phyloP scores from a whole-genome alignment of 2,113 vertebrate genomes.

The Urocynchramus pylzowi region DNA sequence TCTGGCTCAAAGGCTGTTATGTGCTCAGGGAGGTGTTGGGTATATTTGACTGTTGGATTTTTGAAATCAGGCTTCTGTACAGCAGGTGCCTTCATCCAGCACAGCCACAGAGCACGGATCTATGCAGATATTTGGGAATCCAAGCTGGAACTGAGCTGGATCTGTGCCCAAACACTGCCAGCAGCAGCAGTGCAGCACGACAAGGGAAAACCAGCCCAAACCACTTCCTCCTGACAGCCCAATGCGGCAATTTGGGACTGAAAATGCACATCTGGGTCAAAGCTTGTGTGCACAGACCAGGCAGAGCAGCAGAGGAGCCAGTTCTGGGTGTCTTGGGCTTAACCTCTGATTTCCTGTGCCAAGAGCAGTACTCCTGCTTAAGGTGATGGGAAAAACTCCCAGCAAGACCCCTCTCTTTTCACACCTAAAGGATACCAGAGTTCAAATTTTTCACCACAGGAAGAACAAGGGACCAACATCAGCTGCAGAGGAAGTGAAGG shows the following conservation, averaged over 20 bases:
- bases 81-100: not conserved
- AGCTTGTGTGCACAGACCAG: not conserved
- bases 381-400: not conserved
- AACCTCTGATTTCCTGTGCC: not conserved
- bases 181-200: not conserved
- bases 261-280: not conserved
- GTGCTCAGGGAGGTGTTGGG: not conserved
- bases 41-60: not conserved
- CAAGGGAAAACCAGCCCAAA: not conserved
- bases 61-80: not conserved
- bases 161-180: not conserved
- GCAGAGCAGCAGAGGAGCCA: not conserved
- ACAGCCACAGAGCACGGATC: not conserved
- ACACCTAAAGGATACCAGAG: not conserved
- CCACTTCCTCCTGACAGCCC: not conserved
- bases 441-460: not conserved
- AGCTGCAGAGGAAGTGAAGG: not conserved
- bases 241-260: not conserved
- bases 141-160: not conserved
- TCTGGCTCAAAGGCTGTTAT: not conserved
- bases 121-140: not conserved
- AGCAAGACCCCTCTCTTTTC: not conserved
- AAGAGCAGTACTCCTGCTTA: not conserved
- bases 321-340: not conserved
- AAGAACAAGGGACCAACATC: not conserved